Conservation (phyloP, 2,113 vertebrate species). For the Apteryx mantelli region DNA sequence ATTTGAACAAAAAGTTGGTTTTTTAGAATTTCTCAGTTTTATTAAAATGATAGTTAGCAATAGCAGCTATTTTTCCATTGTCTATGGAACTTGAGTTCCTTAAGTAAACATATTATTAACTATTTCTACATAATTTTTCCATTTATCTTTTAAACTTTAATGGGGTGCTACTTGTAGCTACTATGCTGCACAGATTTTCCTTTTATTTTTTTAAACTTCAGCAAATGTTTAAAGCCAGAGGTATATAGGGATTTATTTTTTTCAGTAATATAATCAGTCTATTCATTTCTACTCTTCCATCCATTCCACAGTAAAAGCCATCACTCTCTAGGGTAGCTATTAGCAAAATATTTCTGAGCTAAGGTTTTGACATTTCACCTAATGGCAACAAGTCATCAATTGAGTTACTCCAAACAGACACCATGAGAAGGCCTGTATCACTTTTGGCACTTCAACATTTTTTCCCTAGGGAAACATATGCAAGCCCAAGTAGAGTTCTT, state of each 20-base stretch:
- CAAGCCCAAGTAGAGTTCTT: background rate
- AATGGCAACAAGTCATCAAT: background rate
- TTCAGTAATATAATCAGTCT: background rate
- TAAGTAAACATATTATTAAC: background rate
- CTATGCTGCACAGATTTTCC: background rate
- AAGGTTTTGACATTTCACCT: constrained; percentile 4
- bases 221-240: background rate
- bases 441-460: background rate
- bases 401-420: background rate
- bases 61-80: background rate
- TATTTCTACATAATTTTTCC: background rate
- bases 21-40: background rate
- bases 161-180: background rate
- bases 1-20: background rate
- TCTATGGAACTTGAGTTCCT: background rate
- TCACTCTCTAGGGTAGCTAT: background rate
- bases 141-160: background rate
- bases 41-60: background rate
- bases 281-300: background rate
- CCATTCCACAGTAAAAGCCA: background rate
- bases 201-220: background rate
- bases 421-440: constrained; percentile 2
- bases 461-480: background rate
- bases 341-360: background rate
- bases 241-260: background rate